Conservation (phyloP, 2,113 vertebrate species). For the Cavia aperea region DNA sequence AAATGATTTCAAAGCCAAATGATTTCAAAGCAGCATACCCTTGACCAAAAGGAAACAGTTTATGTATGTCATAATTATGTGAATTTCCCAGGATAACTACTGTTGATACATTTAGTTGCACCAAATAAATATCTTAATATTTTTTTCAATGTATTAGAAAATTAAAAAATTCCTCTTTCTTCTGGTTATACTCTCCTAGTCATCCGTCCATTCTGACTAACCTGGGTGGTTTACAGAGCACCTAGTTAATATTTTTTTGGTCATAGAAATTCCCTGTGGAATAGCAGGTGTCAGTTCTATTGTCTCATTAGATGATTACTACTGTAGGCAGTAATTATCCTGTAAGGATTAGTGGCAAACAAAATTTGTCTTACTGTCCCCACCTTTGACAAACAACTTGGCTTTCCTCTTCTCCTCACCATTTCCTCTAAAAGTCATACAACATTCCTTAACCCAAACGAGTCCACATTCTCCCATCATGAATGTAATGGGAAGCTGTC, state of each 20-base stretch:
- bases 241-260: not conserved
- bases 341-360: not conserved
- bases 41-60: not conserved
- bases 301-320: not conserved
- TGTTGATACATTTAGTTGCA: not conserved
- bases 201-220: not conserved
- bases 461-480: not conserved
- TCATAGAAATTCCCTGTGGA: not conserved
- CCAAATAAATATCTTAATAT: not conserved
- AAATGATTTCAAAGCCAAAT: slow-evolving; percentile 19
- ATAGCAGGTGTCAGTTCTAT: not conserved
- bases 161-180: not conserved
- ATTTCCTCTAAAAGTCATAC: not conserved
- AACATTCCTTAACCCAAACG: not conserved
- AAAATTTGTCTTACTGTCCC: not conserved
- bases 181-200: not conserved
- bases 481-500: not conserved
- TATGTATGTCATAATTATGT: not conserved
- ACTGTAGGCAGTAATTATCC: not conserved
- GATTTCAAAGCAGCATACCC: not conserved
- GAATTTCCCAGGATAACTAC: not conserved
- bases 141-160: not conserved
- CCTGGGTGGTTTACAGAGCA: not conserved
- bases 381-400: not conserved
- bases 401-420: not conserved